Conservation (phyloP, 2,113 vertebrate genomes). For the Grammomys surdaster region DNA sequence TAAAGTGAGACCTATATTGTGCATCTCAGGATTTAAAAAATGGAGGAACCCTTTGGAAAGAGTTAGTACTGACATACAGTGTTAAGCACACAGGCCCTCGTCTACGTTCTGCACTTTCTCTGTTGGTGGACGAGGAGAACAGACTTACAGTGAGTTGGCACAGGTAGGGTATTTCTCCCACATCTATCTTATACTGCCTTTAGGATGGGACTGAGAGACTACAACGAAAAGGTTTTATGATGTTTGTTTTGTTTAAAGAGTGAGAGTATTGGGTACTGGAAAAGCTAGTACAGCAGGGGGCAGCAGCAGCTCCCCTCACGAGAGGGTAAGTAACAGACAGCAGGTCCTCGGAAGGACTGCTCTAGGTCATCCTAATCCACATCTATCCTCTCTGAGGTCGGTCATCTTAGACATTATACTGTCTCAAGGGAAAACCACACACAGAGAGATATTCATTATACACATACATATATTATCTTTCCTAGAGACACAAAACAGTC, state of each 20-base stretch:
- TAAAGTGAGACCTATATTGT: background rate
- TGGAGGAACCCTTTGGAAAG: conserved; percentile 40
- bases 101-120: conserved; percentile 1
- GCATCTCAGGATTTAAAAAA: conserved; percentile 36
- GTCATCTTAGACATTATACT: background rate
- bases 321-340: conserved; percentile 37
- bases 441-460: background rate
- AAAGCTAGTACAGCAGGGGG: background rate
- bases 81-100: background rate
- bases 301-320: conserved; percentile 10
- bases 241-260: conserved; percentile 24
- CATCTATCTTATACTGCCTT: background rate
- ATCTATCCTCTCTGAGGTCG: background rate
- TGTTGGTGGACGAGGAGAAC: conserved; percentile 13
- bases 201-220: conserved; percentile 38
- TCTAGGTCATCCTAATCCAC: conserved; percentile 20
- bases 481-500: conserved; percentile 54
- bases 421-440: conserved; percentile 36
- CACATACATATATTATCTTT: background rate
- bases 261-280: background rate
- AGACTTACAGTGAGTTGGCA: conserved; percentile 27
- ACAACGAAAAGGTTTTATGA: conserved; percentile 13
- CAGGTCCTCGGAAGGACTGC: background rate
- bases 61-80: background rate
- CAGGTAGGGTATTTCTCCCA: conserved; percentile 1